Evolutionary conservation across 2,888 invertebrate genomes (phyloP).

Genomic region (Melangyna quadrimaculata): DNA sequence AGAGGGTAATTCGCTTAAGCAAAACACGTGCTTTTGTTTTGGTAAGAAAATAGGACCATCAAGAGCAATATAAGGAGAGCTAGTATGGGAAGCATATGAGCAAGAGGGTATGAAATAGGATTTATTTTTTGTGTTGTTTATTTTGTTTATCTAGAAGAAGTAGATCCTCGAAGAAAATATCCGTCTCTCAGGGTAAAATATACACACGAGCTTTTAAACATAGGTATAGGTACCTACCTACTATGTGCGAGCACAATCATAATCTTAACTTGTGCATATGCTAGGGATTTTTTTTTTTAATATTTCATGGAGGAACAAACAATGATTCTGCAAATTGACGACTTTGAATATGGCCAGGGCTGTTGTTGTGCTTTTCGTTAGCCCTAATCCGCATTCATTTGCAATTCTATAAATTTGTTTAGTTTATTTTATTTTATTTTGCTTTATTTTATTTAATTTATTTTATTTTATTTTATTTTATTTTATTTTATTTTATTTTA

Average conservation of each 20-base stretch:
- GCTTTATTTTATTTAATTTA: too few relatives aligned
- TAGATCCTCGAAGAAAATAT: constrained; percentile 2
- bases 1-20: constrained; percentile 23
- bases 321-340: not conserved
- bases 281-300: not conserved
- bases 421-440: too few relatives aligned
- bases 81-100: not conserved
- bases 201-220: not conserved
- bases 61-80: not conserved
- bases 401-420: too few relatives aligned
- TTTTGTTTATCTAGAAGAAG: not conserved
- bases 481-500: too few relatives aligned
- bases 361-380: too few relatives aligned
- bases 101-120: not conserved
- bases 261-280: not conserved
- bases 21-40: constrained; percentile 8
- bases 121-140: not conserved
- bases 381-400: too few relatives aligned
- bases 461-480: too few relatives aligned
- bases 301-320: not conserved
- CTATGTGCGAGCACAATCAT: constrained; percentile 7
- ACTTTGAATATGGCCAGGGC: not conserved
- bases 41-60: not conserved
- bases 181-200: not conserved
- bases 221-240: too few relatives aligned